Conservation (phyloP, 2,797 vertebrate genomes). For the Manis crassicaudata region DNA sequence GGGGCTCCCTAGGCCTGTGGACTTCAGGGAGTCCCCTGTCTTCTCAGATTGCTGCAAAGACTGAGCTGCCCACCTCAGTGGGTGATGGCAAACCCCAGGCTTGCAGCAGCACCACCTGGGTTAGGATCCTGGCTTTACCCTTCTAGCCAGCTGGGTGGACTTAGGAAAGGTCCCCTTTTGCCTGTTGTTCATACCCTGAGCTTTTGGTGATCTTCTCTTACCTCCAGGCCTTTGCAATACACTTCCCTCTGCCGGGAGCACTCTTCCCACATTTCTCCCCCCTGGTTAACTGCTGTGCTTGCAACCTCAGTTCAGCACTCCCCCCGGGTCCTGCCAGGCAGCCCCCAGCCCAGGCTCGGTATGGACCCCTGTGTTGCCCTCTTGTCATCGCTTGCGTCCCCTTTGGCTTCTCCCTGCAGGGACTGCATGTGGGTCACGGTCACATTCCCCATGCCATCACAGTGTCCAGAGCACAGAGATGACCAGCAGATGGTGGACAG, state of each 20-base stretch:
- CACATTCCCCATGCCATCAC: background rate
- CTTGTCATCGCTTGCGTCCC: background rate
- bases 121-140: background rate
- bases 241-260: background rate
- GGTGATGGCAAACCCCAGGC: background rate
- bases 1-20: background rate
- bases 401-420: background rate
- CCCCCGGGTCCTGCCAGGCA: background rate
- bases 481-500: background rate
- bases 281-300: background rate
- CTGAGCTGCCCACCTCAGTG: fast-evolving
- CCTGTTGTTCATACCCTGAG: background rate
- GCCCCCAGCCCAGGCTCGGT: background rate
- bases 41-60: background rate
- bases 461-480: background rate
- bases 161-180: background rate
- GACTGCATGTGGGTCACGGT: background rate
- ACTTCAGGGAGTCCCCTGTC: background rate
- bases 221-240: background rate
- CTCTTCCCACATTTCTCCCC: background rate
- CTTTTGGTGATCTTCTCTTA: background rate
- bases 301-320: background rate
- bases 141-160: background rate
- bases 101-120: background rate
- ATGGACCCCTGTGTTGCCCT: background rate